Percentiles rank a stretch among this genome's conserved stretches.
Conservation (phyloP, 2,113 vertebrate genomes). For the Bubalus kerabau region DNA sequence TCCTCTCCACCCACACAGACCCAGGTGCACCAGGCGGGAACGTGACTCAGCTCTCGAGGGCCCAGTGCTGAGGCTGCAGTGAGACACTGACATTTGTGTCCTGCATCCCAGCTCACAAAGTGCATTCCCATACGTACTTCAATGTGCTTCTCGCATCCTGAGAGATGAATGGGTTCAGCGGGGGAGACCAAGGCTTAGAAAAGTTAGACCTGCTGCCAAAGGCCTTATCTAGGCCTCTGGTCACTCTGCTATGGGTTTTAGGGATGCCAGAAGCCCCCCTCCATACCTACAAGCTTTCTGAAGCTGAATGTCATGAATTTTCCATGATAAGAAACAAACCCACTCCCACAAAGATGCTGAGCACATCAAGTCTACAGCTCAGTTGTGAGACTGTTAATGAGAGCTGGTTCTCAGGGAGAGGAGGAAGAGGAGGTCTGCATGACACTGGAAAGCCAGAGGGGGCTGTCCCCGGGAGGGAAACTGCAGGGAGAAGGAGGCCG, state of each 20-base stretch:
- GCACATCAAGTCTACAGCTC: accelerated
- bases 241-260: neutral
- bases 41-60: neutral
- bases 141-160: accelerated
- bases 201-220: neutral
- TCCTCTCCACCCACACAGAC: neutral
- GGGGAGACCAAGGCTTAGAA: neutral
- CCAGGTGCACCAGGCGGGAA: too few relatives aligned
- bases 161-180: accelerated
- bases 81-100: neutral
- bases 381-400: neutral
- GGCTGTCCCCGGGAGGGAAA: neutral
- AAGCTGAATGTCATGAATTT: neutral
- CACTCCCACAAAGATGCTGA: neutral
- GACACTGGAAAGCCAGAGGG: too few relatives aligned
- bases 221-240: neutral
- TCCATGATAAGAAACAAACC: neutral
- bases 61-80: neutral
- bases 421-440: neutral
- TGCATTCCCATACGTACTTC: accelerated
- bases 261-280: neutral
- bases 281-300: neutral
- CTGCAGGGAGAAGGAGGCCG: accelerated
- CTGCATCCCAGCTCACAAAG: neutral
- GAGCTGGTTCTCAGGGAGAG: neutral